These are phyloP conservation scores for Rhodophaea formosa DNA, from an alignment of 2,888 invertebrate species.

Conservation along the genomic window DNA sequence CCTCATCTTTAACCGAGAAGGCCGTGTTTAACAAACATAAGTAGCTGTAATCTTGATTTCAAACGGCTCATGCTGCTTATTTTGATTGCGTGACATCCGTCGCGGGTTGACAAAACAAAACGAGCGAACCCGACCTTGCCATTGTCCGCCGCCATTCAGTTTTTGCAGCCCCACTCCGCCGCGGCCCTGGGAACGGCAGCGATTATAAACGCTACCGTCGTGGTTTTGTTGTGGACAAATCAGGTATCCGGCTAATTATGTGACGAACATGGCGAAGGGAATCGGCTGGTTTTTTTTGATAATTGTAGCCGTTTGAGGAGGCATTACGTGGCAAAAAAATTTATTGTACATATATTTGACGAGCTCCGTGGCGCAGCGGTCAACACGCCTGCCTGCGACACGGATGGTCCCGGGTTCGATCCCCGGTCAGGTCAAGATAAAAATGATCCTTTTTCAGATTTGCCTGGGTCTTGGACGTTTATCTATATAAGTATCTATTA, in stretches of 20 bases:
- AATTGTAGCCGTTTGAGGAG: not conserved
- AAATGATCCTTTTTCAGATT: too few relatives aligned
- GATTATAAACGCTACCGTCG: not conserved
- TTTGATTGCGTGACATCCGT: constrained; percentile 49
- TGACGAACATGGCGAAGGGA: not conserved
- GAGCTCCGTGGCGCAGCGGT: too few relatives aligned
- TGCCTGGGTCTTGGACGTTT: too few relatives aligned
- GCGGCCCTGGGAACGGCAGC: constrained; percentile 25
- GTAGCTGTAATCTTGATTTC: constrained; percentile 19
- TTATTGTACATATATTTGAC: too few relatives aligned
- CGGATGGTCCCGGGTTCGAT: too few relatives aligned
- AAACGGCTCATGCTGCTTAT: constrained; percentile 2
- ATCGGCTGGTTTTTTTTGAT: not conserved
- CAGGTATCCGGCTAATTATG: constrained; percentile 1
- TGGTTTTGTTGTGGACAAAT: constrained; percentile 1
- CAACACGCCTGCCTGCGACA: too few relatives aligned
- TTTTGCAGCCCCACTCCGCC: constrained; percentile 20
- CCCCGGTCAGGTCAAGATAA: too few relatives aligned
- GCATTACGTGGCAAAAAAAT: not conserved
- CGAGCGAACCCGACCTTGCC: constrained; percentile 56
- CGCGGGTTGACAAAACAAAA: constrained; percentile 43
- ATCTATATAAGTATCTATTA: too few relatives aligned
- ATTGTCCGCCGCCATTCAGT: constrained; percentile 42
- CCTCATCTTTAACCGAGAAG: not conserved
- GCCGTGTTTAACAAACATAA: not conserved